phyloP scores from a whole-genome alignment of 2,797 vertebrate species.

The Heliangelus exortis region DNA sequence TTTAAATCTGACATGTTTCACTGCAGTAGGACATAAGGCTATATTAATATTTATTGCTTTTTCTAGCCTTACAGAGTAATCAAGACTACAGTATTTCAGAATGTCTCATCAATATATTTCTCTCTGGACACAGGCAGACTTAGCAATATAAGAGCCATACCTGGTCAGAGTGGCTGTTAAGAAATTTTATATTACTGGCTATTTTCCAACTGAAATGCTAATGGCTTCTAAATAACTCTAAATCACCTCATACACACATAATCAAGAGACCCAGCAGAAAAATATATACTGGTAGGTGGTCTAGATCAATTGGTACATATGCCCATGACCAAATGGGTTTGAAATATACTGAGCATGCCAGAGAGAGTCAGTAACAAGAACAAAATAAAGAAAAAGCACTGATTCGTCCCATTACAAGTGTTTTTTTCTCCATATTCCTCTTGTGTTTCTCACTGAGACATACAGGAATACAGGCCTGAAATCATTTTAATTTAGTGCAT shows the following conservation, averaged over 20 bases:
- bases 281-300: neutral
- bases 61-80: neutral
- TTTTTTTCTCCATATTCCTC: neutral
- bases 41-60: neutral
- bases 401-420: neutral
- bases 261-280: neutral
- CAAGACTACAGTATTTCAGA: neutral
- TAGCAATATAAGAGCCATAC: neutral
- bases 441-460: neutral
- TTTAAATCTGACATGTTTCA: neutral
- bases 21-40: neutral
- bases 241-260: neutral
- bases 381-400: neutral
- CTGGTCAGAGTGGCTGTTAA: neutral
- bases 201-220: neutral
- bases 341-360: neutral
- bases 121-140: neutral
- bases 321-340: neutral
- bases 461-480: neutral
- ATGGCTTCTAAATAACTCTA: neutral
- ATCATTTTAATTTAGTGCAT: neutral
- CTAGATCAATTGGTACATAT: neutral
- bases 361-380: neutral
- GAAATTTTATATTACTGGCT: neutral
- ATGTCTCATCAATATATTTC: neutral